Percentiles rank a stretch among this genome's conserved stretches.
Evolutionary conservation across 2,113 vertebrate species (phyloP).

Genomic region (Nyctibius bracteatus): DNA sequence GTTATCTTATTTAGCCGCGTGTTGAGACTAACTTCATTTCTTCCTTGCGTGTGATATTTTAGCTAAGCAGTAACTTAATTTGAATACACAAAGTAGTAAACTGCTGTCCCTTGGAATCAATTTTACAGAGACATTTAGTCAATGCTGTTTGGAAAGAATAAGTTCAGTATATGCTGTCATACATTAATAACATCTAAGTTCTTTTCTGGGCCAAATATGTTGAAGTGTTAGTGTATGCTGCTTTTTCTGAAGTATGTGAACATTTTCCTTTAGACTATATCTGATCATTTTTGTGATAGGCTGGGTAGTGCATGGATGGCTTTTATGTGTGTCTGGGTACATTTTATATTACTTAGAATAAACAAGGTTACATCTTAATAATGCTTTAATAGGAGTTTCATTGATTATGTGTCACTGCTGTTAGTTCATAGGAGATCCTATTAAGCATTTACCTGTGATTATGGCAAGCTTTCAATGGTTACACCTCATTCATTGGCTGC

Average conservation of each 20-base stretch:
- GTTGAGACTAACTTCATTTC: not conserved
- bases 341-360: slow-evolving; percentile 61
- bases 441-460: slow-evolving; percentile 44
- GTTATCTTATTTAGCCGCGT: slow-evolving; percentile 6
- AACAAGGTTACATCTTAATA: slow-evolving; percentile 60
- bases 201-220: not conserved
- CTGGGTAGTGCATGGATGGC: not conserved
- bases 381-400: slow-evolving; percentile 44
- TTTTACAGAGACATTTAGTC: slow-evolving; percentile 30
- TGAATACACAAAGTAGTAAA: slow-evolving; percentile 48
- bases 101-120: slow-evolving; percentile 5
- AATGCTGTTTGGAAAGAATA: slow-evolving; percentile 25
- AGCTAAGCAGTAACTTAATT: slow-evolving; percentile 33
- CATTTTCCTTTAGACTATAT: not conserved
- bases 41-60: slow-evolving; percentile 5
- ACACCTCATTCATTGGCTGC: not conserved
- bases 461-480: slow-evolving; percentile 16
- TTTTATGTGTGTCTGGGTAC: slow-evolving; percentile 20
- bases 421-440: slow-evolving; percentile 48
- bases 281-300: not conserved
- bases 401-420: slow-evolving; percentile 57
- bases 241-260: not conserved
- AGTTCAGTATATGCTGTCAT: slow-evolving; percentile 4
- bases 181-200: not conserved
- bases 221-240: not conserved